Evolutionary conservation across 2,797 vertebrate species (phyloP).

Genomic region (Lepilemur ruficaudatus): DNA sequence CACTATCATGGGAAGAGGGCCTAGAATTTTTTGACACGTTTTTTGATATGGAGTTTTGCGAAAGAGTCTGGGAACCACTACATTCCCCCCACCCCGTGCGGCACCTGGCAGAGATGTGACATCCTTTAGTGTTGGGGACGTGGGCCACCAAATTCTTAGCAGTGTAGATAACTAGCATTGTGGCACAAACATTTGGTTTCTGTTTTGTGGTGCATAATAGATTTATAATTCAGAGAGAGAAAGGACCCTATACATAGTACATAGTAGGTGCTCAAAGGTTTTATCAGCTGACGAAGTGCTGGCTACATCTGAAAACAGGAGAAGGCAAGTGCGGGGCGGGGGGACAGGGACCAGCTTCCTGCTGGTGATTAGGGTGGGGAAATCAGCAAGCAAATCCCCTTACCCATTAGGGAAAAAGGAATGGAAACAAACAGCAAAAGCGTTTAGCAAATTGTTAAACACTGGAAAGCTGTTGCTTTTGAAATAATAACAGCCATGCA

Average conservation of each 20-base stretch:
- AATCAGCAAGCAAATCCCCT: background rate
- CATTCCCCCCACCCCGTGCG: too few relatives aligned
- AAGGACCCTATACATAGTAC: background rate
- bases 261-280: background rate
- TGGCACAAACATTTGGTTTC: background rate
- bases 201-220: background rate
- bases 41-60: background rate
- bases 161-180: background rate
- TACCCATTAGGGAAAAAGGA: background rate
- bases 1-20: background rate
- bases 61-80: background rate
- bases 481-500: constrained; percentile 22
- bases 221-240: background rate
- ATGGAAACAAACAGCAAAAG: constrained; percentile 36
- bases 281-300: background rate
- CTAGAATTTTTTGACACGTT: background rate
- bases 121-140: background rate
- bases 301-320: background rate
- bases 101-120: background rate
- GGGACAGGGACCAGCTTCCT: background rate
- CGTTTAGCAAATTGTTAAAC: constrained; percentile 47
- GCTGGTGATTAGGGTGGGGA: too few relatives aligned
- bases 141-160: background rate
- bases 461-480: constrained; percentile 43
- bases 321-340: background rate